A percentile compares a stretch with the other conserved stretches of the same genome.
These are phyloP conservation scores for Corvus moneduloides DNA, from an alignment of 2,113 vertebrate genomes.

Conservation along the genomic window DNA sequence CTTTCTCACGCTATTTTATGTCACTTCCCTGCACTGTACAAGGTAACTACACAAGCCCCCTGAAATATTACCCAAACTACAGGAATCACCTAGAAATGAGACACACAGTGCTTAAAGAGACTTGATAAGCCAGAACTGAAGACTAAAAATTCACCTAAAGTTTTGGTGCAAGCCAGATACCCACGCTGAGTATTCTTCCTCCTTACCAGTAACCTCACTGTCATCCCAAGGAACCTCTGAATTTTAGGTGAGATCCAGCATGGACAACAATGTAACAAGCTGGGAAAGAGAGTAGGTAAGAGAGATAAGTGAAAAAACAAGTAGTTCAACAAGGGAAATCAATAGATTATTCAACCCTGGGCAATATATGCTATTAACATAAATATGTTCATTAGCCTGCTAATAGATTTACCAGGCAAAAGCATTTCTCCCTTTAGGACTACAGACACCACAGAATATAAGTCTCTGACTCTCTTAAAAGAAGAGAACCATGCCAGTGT, in stretches of 20 bases:
- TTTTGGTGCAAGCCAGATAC: neutral
- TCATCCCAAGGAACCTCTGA: neutral
- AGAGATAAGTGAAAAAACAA: neutral
- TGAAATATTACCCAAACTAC: neutral
- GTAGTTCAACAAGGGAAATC: neutral
- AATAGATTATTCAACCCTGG: conserved; percentile 21
- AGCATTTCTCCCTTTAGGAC: neutral
- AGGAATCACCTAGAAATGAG: neutral
- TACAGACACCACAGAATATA: neutral
- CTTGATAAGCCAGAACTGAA: neutral
- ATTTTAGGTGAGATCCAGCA: neutral
- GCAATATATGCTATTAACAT: conserved; percentile 13
- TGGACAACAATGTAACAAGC: neutral
- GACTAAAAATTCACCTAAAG: neutral
- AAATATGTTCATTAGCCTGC: neutral
- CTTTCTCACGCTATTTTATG: accelerated
- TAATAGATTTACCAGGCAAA: conserved; percentile 1
- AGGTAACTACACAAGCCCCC: accelerated
- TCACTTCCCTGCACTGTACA: neutral
- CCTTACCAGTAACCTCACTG: neutral
- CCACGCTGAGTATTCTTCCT: neutral
- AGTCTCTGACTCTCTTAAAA: neutral
- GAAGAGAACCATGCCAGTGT: neutral
- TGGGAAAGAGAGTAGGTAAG: neutral
- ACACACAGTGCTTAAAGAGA: neutral